Conservation (phyloP, 2,113 vertebrate genomes). For the Gobiocypris rarus region DNA sequence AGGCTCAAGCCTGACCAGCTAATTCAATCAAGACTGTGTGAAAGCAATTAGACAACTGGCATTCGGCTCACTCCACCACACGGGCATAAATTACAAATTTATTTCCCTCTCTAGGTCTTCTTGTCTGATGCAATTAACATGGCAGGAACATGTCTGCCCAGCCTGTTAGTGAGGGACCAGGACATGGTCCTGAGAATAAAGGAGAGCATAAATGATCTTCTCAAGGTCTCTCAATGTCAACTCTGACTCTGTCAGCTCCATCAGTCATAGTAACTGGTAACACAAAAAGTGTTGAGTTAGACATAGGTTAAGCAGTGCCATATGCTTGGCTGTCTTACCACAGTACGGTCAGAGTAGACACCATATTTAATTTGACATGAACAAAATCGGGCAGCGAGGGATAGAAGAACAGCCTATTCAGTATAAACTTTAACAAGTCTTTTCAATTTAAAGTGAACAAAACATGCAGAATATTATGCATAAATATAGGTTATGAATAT, state of each 20-base stretch:
- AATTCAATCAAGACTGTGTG: conserved; percentile 80
- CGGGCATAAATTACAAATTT: conserved; percentile 71
- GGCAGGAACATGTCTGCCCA: conserved; percentile 32
- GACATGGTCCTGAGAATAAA: conserved; percentile 47
- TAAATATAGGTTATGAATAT: conserved; percentile 11
- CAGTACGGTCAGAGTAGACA: neutral
- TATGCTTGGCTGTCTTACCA: conserved; percentile 5
- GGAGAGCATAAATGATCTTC: conserved; percentile 56
- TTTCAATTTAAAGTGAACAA: neutral
- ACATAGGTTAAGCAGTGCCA: conserved; percentile 27
- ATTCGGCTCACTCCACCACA: conserved; percentile 68
- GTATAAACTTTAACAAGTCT: neutral
- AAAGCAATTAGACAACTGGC: conserved; percentile 79
- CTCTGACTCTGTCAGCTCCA: neutral
- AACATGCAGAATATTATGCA: neutral
- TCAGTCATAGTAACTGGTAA: conserved; percentile 10
- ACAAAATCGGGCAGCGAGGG: neutral
- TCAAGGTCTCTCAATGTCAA: conserved; percentile 32
- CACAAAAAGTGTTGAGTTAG: conserved; percentile 12
- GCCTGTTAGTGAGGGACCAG: conserved; percentile 34
- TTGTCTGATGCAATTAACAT: conserved; percentile 73
- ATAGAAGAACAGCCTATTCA: neutral
- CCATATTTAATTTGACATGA: conserved; percentile 30
- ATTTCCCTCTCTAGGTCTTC: conserved; percentile 71
- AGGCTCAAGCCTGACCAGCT: conserved; percentile 65